phyloP scores from a whole-genome alignment of 2,113 vertebrate species.

The Eulemur macaco region DNA sequence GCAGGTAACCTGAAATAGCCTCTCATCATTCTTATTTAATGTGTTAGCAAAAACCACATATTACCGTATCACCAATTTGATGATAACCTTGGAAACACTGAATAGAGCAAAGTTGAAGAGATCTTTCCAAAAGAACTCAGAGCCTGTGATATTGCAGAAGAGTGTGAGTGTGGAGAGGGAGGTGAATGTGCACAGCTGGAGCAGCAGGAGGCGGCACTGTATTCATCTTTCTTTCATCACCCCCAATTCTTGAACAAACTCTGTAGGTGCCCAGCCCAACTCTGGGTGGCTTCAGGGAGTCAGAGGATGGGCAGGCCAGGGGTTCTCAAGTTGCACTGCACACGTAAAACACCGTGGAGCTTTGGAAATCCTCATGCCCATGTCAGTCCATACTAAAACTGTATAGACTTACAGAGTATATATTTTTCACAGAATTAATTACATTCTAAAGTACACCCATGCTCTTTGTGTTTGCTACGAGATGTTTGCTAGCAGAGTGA shows the following conservation, averaged over 20 bases:
- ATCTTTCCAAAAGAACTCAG: no score
- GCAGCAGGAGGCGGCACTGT: background rate
- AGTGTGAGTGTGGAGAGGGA: no score
- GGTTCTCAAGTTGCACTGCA: no score
- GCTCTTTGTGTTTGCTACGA: background rate
- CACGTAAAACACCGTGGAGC: background rate
- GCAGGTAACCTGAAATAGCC: background rate
- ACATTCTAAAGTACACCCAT: background rate
- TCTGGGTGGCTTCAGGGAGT: background rate
- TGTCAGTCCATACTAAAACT: no score
- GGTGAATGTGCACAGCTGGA: no score
- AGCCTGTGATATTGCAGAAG: no score
- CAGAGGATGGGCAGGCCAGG: background rate
- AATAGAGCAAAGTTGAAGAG: background rate
- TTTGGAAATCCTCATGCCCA: background rate
- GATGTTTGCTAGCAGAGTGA: constrained; percentile 6
- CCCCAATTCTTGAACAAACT: no score
- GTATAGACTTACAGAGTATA: background rate
- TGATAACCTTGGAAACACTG: background rate
- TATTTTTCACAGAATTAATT: constrained; percentile 46
- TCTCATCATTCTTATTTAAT: background rate
- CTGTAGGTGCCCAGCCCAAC: background rate
- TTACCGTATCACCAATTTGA: background rate
- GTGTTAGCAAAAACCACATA: background rate
- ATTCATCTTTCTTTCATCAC: background rate